phyloP scores from a whole-genome alignment of 2,888 invertebrate species.

The Acanthosoma haemorrhoidale region DNA sequence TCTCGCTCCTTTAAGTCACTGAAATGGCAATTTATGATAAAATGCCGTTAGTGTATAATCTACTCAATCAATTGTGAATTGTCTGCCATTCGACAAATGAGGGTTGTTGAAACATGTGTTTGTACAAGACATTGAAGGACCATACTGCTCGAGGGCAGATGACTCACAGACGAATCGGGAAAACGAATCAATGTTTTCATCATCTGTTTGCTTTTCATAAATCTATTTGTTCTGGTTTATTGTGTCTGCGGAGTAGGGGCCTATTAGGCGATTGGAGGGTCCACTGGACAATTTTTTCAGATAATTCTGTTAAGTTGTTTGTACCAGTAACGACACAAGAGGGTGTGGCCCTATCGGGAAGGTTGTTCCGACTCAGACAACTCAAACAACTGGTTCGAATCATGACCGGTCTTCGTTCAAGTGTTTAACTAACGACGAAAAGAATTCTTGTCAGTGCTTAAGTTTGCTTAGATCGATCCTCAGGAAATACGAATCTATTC shows the following conservation, averaged over 20 bases:
- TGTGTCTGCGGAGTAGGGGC: neutral
- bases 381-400: neutral
- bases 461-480: too few relatives aligned
- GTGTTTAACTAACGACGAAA: too few relatives aligned
- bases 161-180: neutral
- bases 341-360: neutral
- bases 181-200: conserved; percentile 3
- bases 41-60: too few relatives aligned
- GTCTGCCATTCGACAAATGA: too few relatives aligned
- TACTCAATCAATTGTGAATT: too few relatives aligned
- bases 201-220: conserved; percentile 2
- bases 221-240: conserved; percentile 1
- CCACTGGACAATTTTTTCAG: neutral
- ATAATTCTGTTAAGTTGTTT: conserved; percentile 14
- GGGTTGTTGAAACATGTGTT: too few relatives aligned
- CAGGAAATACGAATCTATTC: too few relatives aligned
- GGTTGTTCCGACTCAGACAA: neutral
- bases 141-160: neutral
- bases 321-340: neutral
- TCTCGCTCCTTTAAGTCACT: too few relatives aligned
- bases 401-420: too few relatives aligned
- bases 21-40: too few relatives aligned
- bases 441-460: too few relatives aligned
- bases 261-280: neutral
- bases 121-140: too few relatives aligned